Base-by-base conservation (phyloP, 2,797 vertebrate genomes). In the Enteromius paludinosus region DNA sequence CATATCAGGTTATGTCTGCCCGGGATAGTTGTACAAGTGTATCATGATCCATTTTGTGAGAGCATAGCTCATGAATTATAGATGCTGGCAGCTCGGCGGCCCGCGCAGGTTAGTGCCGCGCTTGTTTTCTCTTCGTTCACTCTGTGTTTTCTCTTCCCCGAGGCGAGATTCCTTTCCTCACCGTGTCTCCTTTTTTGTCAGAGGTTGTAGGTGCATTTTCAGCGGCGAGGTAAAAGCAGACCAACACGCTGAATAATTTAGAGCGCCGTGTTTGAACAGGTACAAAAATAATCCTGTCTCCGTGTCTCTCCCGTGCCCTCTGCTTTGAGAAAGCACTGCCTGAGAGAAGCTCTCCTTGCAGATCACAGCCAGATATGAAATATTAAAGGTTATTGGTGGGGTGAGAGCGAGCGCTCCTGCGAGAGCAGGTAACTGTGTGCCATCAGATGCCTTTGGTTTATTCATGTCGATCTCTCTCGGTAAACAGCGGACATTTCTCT, bases 201-300 rank as follows among this genome's bases (percentile, higher is more conserved):
- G 65, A 61, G 84, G 77, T 86, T 66, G 82, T 86, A 93, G 94
- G 93, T 93, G 87, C 92, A 92, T 91, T 93, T 91, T 89, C 90
- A 90, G 90, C 61, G 68, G 78, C 18, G 92, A 94, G 92, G 93
- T 94, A 94, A 94, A 92, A 95, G 93, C 93, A 86, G 88, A 84
- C 88, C 90, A 47, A 86, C 76, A 4, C 85, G 92, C 95, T 98
- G 92, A 97, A 97, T 98, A 96, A 97, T 97, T 97, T 92, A 98
- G 28, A 83, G 73, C 77, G 90, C 91, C 94, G 92, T 96, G 95
- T 97, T 96, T 96, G 95, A 95, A 95, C 97, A 98, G 97, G 97
- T 98, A 97, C 96, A 92, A 91, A 94, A 96, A 95, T 96, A 95
- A 95, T 94, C 95, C 90, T 86, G 88, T 62, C 78, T 87, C 85